These are phyloP conservation scores for Heliocidaris erythrogramma DNA, from an alignment of 35 echinoderm and acorn worm species.

Conservation along the genomic window DNA sequence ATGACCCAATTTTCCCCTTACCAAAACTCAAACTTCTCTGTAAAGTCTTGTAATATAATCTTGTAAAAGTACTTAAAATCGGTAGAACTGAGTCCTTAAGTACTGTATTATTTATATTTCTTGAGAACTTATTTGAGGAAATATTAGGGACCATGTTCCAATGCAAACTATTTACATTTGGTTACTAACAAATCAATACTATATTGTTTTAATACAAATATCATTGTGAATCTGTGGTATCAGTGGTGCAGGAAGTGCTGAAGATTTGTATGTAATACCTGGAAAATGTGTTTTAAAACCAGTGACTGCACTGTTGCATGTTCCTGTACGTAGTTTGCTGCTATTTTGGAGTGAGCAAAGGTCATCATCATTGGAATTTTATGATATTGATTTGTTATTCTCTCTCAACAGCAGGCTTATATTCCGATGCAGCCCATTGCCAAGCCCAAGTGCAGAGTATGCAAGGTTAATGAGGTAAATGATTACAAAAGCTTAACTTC, in stretches of 20 bases:
- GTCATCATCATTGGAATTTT: background rate
- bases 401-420: background rate
- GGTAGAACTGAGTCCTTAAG: too few relatives aligned
- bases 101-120: too few relatives aligned
- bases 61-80: too few relatives aligned
- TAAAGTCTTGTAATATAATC: too few relatives aligned
- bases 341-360: background rate
- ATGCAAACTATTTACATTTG: too few relatives aligned
- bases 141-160: too few relatives aligned
- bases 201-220: too few relatives aligned
- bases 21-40: too few relatives aligned
- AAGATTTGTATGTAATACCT: background rate
- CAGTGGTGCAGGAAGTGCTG: background rate
- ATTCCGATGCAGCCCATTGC: constrained; percentile 14
- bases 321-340: background rate
- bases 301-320: background rate
- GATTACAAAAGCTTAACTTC: background rate
- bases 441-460: constrained; percentile 10
- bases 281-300: background rate
- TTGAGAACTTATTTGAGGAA: too few relatives aligned
- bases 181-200: too few relatives aligned
- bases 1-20: too few relatives aligned
- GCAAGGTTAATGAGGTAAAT: background rate
- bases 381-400: background rate
- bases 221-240: too few relatives aligned